Evolutionary conservation across 2,888 invertebrate genomes (phyloP).

Genomic region (Drosophila lutescens): DNA sequence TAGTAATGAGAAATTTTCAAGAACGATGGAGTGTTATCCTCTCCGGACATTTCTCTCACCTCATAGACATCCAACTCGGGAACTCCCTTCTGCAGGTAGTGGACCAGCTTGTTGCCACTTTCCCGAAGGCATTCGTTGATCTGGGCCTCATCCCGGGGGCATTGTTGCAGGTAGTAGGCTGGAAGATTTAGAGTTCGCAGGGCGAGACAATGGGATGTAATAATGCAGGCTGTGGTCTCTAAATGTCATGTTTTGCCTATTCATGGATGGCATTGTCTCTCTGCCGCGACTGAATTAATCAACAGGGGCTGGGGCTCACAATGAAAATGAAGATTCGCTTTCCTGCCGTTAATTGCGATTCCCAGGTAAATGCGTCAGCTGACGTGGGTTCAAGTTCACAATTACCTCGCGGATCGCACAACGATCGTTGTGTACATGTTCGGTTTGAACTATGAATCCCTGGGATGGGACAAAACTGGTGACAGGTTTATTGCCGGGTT

Average conservation of each 20-base stretch:
- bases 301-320: conserved; percentile 18
- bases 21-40: too few relatives aligned
- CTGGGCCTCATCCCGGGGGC: conserved; percentile 88
- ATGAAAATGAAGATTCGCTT: conserved; percentile 33
- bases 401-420: conserved; percentile 30
- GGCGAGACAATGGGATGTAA: conserved; percentile 19
- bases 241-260: conserved; percentile 25
- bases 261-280: conserved; percentile 25
- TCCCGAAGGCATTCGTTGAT: conserved; percentile 90
- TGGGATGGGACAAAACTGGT: conserved; percentile 19
- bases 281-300: conserved; percentile 1
- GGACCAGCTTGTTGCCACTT: conserved; percentile 90
- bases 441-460: conserved; percentile 13
- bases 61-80: conserved; percentile 89
- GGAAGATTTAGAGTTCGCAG: conserved; percentile 1
- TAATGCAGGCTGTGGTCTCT: conserved; percentile 15
- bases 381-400: conserved; percentile 42
- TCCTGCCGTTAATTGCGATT: conserved; percentile 26
- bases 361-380: conserved; percentile 27
- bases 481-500: conserved; percentile 48
- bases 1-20: too few relatives aligned
- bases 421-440: conserved; percentile 34
- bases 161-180: conserved; percentile 91
- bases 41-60: conserved; percentile 78
- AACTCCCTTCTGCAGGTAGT: conserved; percentile 89